These are phyloP conservation scores for Xestia c-nigrum DNA, from an alignment of 2,888 invertebrate genomes.

Conservation along the genomic window DNA sequence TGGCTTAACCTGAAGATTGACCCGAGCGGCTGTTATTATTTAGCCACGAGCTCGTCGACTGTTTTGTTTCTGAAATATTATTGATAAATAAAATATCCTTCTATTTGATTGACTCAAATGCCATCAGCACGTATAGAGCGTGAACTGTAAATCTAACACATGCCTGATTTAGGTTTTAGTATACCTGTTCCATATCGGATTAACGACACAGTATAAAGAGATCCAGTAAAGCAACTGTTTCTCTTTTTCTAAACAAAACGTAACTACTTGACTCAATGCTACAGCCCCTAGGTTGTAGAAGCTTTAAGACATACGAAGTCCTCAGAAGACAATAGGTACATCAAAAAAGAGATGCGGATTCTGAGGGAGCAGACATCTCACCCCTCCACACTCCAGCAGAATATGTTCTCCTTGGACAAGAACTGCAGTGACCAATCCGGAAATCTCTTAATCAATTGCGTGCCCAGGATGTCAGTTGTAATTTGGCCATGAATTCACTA, in stretches of 20 bases:
- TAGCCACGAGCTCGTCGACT: too few relatives aligned
- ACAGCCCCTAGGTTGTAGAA: not conserved
- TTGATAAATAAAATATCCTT: not conserved
- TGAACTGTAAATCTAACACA: not conserved
- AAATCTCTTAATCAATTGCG: too few relatives aligned
- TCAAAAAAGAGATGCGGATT: not conserved
- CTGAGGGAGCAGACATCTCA: not conserved
- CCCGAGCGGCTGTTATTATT: too few relatives aligned
- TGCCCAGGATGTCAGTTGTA: not conserved
- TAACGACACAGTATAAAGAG: slow-evolving; percentile 3
- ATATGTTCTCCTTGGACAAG: not conserved
- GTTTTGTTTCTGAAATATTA: not conserved
- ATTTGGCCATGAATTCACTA: too few relatives aligned
- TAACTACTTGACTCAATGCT: not conserved
- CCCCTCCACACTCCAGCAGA: not conserved
- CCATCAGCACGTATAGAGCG: not conserved
- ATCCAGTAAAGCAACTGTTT: not conserved
- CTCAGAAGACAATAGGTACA: not conserved
- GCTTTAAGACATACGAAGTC: not conserved
- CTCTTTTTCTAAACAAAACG: not conserved
- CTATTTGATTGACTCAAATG: not conserved
- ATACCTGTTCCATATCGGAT: slow-evolving; percentile 16
- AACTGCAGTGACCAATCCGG: too few relatives aligned
- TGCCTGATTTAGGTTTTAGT: not conserved
- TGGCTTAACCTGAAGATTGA: too few relatives aligned